phyloP scores from a whole-genome alignment of 2,797 vertebrate species.

The Jordanella pulchra region DNA sequence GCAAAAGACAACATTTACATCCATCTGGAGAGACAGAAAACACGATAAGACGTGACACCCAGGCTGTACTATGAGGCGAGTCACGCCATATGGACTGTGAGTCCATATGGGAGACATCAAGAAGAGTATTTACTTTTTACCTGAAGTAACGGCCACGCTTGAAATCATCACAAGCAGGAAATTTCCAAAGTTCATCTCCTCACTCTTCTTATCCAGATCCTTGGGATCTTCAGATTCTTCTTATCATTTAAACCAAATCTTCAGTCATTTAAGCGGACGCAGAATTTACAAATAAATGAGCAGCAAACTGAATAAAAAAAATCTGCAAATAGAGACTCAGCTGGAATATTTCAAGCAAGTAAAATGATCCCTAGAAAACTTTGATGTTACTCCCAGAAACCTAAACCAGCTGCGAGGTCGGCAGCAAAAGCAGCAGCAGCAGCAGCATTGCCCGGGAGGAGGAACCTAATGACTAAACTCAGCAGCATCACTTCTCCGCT shows the following conservation, averaged over 20 bases:
- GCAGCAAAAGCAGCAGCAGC: conserved; percentile 20
- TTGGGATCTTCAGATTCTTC: conserved; percentile 28
- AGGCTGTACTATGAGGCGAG: conserved; percentile 11
- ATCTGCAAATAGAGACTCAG: conserved; percentile 26
- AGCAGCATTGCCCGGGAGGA: conserved; percentile 56
- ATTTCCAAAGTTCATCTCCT: conserved; percentile 74
- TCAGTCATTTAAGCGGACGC: conserved; percentile 1
- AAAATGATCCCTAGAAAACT: conserved; percentile 62
- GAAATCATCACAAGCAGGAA: conserved; percentile 60
- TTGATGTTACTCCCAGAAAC: conserved; percentile 56
- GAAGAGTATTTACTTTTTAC: conserved; percentile 40
- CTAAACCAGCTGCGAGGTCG: conserved; percentile 43
- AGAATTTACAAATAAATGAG: neutral
- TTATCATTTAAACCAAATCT: conserved; percentile 12
- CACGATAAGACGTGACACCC: conserved; percentile 31
- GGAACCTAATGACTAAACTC: conserved; percentile 56
- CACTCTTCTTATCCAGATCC: conserved; percentile 39
- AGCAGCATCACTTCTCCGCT: conserved; percentile 63
- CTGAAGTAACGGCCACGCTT: conserved; percentile 60
- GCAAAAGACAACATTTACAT: conserved; percentile 42
- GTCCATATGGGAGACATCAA: neutral
- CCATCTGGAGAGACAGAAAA: conserved; percentile 34
- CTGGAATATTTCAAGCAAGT: conserved; percentile 46
- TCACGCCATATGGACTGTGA: conserved; percentile 32
- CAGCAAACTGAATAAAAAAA: neutral